Base-by-base conservation (phyloP, 1,140 invertebrate genomes). In the Batillaria attramentaria region DNA sequence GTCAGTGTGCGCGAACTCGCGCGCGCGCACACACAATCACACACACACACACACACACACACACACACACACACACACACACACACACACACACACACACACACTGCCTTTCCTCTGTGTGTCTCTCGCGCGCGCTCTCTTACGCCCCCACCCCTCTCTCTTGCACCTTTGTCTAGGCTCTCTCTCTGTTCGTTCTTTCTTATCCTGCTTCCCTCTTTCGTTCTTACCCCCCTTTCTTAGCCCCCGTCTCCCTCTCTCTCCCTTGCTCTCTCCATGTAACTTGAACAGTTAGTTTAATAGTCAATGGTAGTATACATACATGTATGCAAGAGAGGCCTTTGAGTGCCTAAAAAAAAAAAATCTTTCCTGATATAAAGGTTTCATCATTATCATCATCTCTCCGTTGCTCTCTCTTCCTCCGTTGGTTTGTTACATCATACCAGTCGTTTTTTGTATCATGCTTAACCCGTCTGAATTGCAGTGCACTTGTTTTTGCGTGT, bases 401-500 rank as follows among this genome's bases (percentile, higher is more conserved):
- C 6, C 37, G 37, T 37, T n/a, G n/a, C n/a, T n/a, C n/a, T 4
- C 20, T 39, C 8, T 4, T n/a, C 8, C 4, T 20, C 24, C 5
- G 18, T 76, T 76, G 46, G 16, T 4, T 42, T 13, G 28, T 65
- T 28, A 20, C 6, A n/a, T 65, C 39, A 77, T 33, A 10, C 65
- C 16, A 16, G n/a, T 4, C 28, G 8, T 16, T 10, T 4, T 41
- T 8, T 31, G 28, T 66, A 18, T 66, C 60, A 6, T 68, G 13
- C 13, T 24, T 13, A 28, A 10, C 3, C 8, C 42, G 13, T 66
- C n/a, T 8, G 39, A 3, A 16, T 68, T 37, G 28, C 16, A 75
- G 50, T 28, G 35, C 16, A 24, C 43, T 5, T 4, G 3, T 54
- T 78, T 43, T 60, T 74, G 60, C 82, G 66, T 50, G 75, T 72